Evolutionary conservation across 2,888 invertebrate species (phyloP).

Genomic region (Parnassius glacialis): DNA sequence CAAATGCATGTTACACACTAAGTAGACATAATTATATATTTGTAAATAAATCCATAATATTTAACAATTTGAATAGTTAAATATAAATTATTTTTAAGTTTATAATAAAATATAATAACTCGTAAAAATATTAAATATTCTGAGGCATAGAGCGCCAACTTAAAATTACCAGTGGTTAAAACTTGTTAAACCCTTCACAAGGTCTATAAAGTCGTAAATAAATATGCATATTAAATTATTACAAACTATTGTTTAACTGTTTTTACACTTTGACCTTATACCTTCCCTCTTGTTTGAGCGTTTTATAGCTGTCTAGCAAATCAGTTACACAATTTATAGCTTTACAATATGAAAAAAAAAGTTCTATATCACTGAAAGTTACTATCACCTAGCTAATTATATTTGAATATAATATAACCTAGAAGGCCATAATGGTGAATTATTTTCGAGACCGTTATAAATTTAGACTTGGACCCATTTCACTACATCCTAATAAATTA

Average conservation of each 20-base stretch:
- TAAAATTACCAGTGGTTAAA: constrained; percentile 50
- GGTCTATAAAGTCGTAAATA: constrained; percentile 42
- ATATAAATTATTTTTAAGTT: constrained; percentile 60
- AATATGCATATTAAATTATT: constrained; percentile 57
- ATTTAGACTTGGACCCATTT: constrained; percentile 33
- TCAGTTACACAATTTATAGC: constrained; percentile 25
- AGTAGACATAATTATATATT: constrained; percentile 23
- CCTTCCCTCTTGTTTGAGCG: constrained; percentile 56
- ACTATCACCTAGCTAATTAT: constrained; percentile 40
- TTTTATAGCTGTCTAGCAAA: constrained; percentile 56
- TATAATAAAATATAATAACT: constrained; percentile 66
- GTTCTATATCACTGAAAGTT: constrained; percentile 24
- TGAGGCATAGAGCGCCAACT: constrained; percentile 54
- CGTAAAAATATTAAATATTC: constrained; percentile 67
- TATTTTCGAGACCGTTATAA: constrained; percentile 24
- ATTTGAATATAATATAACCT: constrained; percentile 43
- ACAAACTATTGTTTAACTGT: constrained; percentile 32
- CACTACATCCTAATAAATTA: constrained; percentile 18
- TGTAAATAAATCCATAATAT: constrained; percentile 45
- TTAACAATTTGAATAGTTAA: constrained; percentile 60
- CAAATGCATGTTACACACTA: constrained; percentile 7
- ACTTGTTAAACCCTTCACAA: constrained; percentile 50
- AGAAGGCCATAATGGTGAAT: constrained; percentile 60
- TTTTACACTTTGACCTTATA: constrained; percentile 24
- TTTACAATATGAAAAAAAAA: constrained; percentile 9